phyloP scores from a whole-genome alignment of 2,113 vertebrate species.

The Daphoenositta chrysoptera region DNA sequence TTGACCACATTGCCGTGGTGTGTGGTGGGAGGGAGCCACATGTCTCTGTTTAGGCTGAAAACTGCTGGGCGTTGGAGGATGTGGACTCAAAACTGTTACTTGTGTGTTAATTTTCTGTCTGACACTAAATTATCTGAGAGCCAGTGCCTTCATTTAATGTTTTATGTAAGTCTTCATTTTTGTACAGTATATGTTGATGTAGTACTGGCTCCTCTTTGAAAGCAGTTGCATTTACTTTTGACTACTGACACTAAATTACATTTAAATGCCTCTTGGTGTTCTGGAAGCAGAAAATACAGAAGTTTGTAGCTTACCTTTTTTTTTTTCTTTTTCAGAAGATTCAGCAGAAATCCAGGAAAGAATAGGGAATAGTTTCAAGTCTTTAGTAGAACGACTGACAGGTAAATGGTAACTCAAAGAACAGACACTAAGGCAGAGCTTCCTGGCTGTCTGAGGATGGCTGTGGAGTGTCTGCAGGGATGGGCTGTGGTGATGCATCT shows the following conservation, averaged over 20 bases:
- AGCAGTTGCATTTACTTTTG: background rate
- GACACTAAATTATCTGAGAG: background rate
- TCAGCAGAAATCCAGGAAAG: slow-evolving; percentile 88
- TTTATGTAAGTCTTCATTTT: background rate
- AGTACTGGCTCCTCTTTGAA: background rate
- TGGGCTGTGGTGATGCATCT: background rate
- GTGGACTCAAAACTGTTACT: background rate
- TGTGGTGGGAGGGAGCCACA: background rate
- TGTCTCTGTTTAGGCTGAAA: background rate
- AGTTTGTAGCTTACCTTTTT: background rate
- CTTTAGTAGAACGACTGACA: slow-evolving; percentile 87
- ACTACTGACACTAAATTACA: background rate
- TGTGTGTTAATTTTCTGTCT: background rate
- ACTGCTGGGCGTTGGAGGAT: background rate
- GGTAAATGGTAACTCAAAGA: slow-evolving; percentile 73
- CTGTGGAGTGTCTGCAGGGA: background rate
- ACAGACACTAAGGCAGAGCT: background rate
- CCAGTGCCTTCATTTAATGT: background rate
- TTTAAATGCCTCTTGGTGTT: background rate
- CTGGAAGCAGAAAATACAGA: background rate
- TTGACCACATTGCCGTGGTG: background rate
- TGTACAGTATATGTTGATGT: background rate
- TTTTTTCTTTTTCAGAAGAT: slow-evolving; percentile 77
- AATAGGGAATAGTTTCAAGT: slow-evolving; percentile 89
- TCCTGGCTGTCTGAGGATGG: background rate